Percentiles rank a stretch among this genome's conserved stretches.
Conservation (phyloP, 1,140 invertebrate genomes). For the Sinella curviseta region DNA sequence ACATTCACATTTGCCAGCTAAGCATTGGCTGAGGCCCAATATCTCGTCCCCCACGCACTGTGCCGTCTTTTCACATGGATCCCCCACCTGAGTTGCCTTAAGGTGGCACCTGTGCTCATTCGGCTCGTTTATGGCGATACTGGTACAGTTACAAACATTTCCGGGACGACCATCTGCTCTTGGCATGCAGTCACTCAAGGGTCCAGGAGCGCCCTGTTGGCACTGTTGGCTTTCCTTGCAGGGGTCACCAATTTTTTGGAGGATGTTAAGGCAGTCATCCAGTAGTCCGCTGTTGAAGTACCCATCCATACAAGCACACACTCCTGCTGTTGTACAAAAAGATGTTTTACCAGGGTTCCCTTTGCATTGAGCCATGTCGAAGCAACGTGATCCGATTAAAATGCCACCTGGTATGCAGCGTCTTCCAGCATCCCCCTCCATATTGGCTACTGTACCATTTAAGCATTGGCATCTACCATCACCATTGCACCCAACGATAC, state of each 20-base stretch:
- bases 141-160: neutral
- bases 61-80: neutral
- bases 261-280: neutral
- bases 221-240: slow-evolving; percentile 4
- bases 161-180: neutral
- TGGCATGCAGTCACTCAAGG: neutral
- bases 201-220: neutral
- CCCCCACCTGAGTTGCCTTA: neutral
- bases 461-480: neutral
- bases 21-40: neutral
- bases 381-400: neutral
- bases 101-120: neutral
- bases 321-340: neutral
- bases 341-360: neutral
- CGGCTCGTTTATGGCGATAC: neutral
- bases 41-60: neutral
- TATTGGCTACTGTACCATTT: neutral
- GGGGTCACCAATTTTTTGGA: neutral
- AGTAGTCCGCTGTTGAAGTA: neutral
- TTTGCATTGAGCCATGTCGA: neutral
- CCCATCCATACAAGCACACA: neutral
- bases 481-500: neutral
- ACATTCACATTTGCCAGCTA: neutral
- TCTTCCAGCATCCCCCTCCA: neutral
- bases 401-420: neutral